Evolutionary conservation across 2,888 invertebrate species (phyloP).

Genomic region (Odontocolon sp.): DNA sequence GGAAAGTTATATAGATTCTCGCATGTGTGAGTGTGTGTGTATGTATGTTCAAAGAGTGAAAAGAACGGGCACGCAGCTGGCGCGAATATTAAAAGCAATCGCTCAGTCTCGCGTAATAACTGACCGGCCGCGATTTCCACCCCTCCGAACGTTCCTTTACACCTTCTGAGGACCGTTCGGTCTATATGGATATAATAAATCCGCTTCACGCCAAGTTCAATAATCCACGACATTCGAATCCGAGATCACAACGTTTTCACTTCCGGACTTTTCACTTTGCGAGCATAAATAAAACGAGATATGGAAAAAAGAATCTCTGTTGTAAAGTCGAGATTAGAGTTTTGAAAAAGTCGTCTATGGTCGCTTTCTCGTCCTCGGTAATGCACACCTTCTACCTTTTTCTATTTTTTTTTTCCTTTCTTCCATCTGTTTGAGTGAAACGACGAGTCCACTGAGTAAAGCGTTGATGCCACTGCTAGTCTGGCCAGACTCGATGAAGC

Average conservation of each 20-base stretch:
- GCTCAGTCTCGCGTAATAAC: constrained; percentile 76
- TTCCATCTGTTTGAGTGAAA: constrained; percentile 28
- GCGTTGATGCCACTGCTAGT: constrained; percentile 32
- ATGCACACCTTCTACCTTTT: neutral
- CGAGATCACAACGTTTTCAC: constrained; percentile 37
- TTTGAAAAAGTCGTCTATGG: constrained; percentile 9
- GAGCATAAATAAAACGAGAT: neutral
- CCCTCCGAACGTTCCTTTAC: constrained; percentile 44
- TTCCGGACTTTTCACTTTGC: constrained; percentile 23
- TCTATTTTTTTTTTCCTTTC: neutral
- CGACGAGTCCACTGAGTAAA: constrained; percentile 17
- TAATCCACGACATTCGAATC: constrained; percentile 40
- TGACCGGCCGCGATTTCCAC: constrained; percentile 71
- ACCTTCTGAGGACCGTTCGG: neutral
- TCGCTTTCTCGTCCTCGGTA: too few species aligned
- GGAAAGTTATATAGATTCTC: constrained; percentile 33
- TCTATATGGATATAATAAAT: constrained; percentile 63
- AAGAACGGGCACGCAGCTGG: constrained; percentile 70
- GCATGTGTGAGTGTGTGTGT: constrained; percentile 49
- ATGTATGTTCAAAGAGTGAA: constrained; percentile 48
- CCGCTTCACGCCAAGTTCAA: constrained; percentile 49
- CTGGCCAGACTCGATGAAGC: constrained; percentile 25
- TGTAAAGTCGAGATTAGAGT: neutral
- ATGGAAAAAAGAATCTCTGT: neutral
- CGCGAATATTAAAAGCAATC: constrained; percentile 78